Base-by-base conservation (phyloP, 2,113 vertebrate species). In the Megaceryle torquata region DNA sequence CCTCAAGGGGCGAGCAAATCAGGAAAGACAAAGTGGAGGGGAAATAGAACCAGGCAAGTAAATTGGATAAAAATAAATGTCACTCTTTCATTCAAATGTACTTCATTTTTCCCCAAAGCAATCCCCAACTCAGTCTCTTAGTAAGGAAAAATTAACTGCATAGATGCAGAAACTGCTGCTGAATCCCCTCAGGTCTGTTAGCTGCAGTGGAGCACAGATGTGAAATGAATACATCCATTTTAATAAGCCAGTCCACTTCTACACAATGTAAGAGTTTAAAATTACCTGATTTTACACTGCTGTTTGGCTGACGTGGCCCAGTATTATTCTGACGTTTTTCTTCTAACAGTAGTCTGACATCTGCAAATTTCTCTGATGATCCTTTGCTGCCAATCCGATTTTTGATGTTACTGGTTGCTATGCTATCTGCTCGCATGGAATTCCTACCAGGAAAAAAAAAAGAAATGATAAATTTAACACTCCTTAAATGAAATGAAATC, bases 321-420 rank as follows among this genome's bases (percentile, higher is more conserved):
- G 86, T 91, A 9, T 97, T 98, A 9, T 98, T 98, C 64, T 99
- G 99, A 51, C 99, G 98, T 86, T 99, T 99, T 96, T 99, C 99
- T 97, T 99, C 99, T 94, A 99, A 95, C 48, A 99, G 98, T 54
- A 99, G 98, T 20, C 99, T 97, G 20, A 99, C 98, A 75, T 99
- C 99, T 1, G 97, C 98, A 88, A 99, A 98, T 80, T 99, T 99
- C 96, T 98, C 98, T 3, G 98, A 88, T 1, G 97, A 63, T 19
- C 98, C 95, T 96, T 99, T 99, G 94, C 91, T 97, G 33, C 98
- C 99, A 53, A 99, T 99, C 80, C 99, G 96, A 91, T 98, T 99
- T 96, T 98, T 99, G 88, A 99, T 97, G 80, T 98, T 98, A 94
- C 98, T 98, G 96, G 97, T 95, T 65, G 98, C 91, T 71, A 98